Evolutionary conservation across 2,113 vertebrate species (phyloP).

Genomic region (Macaca nemestrina): DNA sequence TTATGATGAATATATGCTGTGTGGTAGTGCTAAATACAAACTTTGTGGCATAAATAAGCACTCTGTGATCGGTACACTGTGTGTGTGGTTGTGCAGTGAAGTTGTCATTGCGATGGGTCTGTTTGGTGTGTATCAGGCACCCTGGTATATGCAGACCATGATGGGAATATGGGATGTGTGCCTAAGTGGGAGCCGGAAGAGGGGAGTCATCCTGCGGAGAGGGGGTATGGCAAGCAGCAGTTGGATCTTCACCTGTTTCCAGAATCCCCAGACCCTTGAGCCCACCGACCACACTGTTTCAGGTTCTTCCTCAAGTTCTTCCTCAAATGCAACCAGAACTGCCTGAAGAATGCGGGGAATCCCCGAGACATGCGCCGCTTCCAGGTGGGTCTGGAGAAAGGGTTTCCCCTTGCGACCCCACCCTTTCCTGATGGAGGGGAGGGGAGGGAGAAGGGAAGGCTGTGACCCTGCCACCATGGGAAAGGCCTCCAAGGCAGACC

Average conservation of each 20-base stretch:
- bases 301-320: conserved; percentile 96
- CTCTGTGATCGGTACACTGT: too few relatives aligned
- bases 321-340: conserved; percentile 98
- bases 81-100: neutral
- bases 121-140: neutral
- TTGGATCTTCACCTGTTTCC: neutral
- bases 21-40: neutral
- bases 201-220: neutral
- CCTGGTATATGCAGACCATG: neutral
- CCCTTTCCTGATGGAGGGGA: neutral
- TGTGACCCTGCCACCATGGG: neutral
- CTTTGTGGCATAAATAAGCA: neutral
- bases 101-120: neutral
- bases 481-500: neutral
- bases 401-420: neutral
- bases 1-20: neutral
- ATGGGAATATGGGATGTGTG: neutral
- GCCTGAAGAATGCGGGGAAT: conserved; percentile 96
- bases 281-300: conserved; percentile 43
- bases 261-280: conserved; percentile 38
- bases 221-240: neutral
- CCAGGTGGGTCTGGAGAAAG: conserved; percentile 86
- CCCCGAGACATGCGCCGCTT: conserved; percentile 96
- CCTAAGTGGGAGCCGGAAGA: neutral
- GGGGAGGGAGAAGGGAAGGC: neutral